These are phyloP conservation scores for Erinaceus europaeus DNA, from an alignment of 2,113 vertebrate genomes.

Conservation along the genomic window DNA sequence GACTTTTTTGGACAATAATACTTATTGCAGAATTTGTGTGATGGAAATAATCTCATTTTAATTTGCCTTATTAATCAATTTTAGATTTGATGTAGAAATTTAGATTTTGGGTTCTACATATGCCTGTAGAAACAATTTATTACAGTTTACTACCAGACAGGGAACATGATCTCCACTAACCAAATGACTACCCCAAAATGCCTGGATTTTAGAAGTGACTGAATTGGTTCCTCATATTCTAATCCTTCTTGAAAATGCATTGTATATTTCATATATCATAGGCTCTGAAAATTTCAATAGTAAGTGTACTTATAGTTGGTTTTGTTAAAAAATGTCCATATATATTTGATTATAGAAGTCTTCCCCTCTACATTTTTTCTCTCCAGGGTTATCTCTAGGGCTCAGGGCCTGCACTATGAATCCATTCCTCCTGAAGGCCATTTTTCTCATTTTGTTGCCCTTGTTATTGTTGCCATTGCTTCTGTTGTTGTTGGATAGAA, in stretches of 20 bases:
- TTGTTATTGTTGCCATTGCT: no score
- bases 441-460: no score
- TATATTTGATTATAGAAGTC: background rate
- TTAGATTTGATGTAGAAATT: background rate
- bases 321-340: background rate
- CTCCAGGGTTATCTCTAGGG: no score
- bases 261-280: background rate
- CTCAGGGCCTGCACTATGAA: no score
- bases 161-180: background rate
- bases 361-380: background rate
- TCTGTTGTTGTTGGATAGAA: no score
- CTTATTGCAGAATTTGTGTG: background rate
- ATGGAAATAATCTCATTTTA: background rate
- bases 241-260: background rate
- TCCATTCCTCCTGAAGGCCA: no score
- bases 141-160: background rate
- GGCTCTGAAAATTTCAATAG: background rate
- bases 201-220: background rate
- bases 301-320: background rate
- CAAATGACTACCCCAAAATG: background rate
- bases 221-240: background rate
- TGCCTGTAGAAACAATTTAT: background rate
- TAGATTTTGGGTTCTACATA: background rate
- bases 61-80: background rate
- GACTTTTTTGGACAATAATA: background rate